Conservation (phyloP, 2,797 vertebrate species). For the Taenioides sp. region DNA sequence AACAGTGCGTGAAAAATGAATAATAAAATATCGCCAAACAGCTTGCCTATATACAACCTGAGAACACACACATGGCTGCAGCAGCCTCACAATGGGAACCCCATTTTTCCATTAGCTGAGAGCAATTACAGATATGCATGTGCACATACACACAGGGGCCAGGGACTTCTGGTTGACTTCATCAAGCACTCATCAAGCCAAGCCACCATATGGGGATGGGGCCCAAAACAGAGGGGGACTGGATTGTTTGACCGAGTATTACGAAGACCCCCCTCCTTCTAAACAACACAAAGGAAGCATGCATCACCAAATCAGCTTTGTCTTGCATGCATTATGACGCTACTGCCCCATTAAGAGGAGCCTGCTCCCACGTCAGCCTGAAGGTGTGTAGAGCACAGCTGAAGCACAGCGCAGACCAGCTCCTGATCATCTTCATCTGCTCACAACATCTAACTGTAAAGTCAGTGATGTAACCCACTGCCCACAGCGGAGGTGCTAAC, state of each 20-base stretch:
- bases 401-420: constrained; percentile 50
- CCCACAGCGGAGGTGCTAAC: constrained; percentile 9
- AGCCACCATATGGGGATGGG: constrained; percentile 78
- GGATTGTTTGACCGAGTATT: constrained; percentile 44
- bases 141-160: constrained; percentile 18
- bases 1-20: constrained; percentile 74
- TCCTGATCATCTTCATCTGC: constrained; percentile 24
- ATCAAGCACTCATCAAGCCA: constrained; percentile 79
- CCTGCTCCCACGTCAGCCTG: constrained; percentile 45
- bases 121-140: constrained; percentile 58
- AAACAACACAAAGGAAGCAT: constrained; percentile 74
- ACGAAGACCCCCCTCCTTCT: constrained; percentile 23
- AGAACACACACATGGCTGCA: constrained; percentile 52
- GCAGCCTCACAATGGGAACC: constrained; percentile 44
- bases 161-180: constrained; percentile 73
- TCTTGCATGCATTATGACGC: constrained; percentile 73
- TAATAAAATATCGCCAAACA: constrained; percentile 75
- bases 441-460: constrained; percentile 26
- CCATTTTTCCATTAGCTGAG: constrained; percentile 67
- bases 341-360: constrained; percentile 61
- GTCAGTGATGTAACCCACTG: constrained; percentile 19
- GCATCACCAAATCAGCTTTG: constrained; percentile 74
- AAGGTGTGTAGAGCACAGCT: constrained; percentile 71
- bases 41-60: constrained; percentile 63
- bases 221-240: constrained; percentile 73